Evolutionary conservation across 53 echinoderm and acorn worm genomes (phyloP).

Genomic region (Crossaster papposus): DNA sequence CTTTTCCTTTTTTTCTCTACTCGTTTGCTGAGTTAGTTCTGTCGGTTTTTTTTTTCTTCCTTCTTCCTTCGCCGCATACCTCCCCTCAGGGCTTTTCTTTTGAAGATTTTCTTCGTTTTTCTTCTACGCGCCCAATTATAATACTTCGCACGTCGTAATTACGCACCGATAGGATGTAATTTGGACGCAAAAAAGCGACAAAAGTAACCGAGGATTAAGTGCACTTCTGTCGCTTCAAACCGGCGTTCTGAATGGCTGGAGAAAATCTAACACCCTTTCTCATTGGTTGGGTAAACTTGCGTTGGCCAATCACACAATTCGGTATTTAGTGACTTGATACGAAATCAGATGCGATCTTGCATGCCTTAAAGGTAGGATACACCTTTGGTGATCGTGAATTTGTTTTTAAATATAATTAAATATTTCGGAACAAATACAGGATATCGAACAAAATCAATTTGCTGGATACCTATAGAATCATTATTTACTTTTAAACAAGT

Average conservation of each 20-base stretch:
- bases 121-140: constrained; percentile 5
- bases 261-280: background rate
- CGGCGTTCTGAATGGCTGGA: constrained; percentile 5
- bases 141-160: constrained; percentile 23
- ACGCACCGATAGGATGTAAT: constrained; percentile 42
- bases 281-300: background rate
- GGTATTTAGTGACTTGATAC: too few relatives aligned
- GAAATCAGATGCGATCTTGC: too few relatives aligned
- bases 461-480: too few relatives aligned
- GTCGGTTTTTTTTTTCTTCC: background rate
- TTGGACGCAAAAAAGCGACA: constrained; percentile 11
- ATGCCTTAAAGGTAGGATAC: too few relatives aligned
- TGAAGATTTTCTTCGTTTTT: background rate
- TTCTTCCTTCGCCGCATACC: background rate
- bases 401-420: too few relatives aligned
- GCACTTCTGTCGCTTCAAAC: constrained; percentile 27
- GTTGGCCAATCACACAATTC: too few relatives aligned
- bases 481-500: too few relatives aligned
- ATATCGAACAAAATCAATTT: too few relatives aligned
- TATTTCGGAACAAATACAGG: too few relatives aligned
- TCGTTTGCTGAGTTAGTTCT: background rate
- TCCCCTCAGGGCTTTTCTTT: constrained; percentile 14
- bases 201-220: constrained; percentile 20
- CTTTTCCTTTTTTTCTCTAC: background rate
- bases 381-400: too few relatives aligned